Percentiles rank a stretch among this genome's conserved stretches.
Conservation (phyloP, 2,888 invertebrate species). For the Lysandra bellargus region DNA sequence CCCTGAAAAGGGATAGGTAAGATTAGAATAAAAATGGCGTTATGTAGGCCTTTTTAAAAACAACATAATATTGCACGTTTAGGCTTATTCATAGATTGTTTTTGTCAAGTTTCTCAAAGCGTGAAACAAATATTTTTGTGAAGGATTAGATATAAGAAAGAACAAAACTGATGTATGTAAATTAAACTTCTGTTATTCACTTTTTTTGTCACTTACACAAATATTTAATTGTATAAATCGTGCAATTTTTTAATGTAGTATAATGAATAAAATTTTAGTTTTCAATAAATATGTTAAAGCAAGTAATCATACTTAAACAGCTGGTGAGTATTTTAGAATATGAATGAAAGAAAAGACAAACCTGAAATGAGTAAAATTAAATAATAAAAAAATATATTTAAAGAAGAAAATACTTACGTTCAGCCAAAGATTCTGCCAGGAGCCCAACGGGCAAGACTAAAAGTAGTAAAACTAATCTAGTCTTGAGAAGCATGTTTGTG, state of each 20-base stretch:
- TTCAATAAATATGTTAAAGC: too few relatives aligned
- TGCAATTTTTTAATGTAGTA: too few relatives aligned
- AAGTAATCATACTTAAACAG: too few relatives aligned
- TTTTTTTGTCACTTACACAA: background rate
- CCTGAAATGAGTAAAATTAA: background rate
- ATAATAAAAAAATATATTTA: background rate
- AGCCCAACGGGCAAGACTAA: conserved; percentile 37
- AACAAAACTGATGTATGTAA: background rate
- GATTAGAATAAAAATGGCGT: background rate
- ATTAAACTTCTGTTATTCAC: background rate
- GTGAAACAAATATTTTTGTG: background rate
- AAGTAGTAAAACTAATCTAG: conserved; percentile 37
- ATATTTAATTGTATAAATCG: background rate
- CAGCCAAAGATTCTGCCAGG: conserved; percentile 27
- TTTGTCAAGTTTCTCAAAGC: too few relatives aligned
- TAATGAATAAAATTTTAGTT: too few relatives aligned
- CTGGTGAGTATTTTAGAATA: background rate
- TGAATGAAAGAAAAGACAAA: background rate
- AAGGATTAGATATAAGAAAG: too few relatives aligned
- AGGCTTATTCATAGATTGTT: too few relatives aligned
- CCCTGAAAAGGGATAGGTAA: conserved; percentile 17
- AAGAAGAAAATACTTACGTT: background rate
- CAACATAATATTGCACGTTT: too few relatives aligned
- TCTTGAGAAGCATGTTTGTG: conserved; percentile 38
- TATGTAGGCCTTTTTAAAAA: too few relatives aligned